A percentile compares a stretch with the other conserved stretches of the same genome.
phyloP scores from a whole-genome alignment of 2,113 vertebrate species.

The Cebidichthys violaceus region DNA sequence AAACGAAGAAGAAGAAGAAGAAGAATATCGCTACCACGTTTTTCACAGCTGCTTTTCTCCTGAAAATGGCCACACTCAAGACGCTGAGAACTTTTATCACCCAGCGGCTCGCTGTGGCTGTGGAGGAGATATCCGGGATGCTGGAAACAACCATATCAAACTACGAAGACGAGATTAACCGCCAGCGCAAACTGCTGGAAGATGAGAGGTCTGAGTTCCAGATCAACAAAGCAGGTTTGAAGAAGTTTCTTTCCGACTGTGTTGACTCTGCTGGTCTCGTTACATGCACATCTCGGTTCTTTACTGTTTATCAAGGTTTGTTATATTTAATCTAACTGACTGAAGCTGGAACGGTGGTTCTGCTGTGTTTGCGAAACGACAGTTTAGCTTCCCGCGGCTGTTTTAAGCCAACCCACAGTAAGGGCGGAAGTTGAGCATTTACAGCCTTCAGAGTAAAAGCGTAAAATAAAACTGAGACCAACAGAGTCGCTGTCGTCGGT shows the following conservation, averaged over 20 bases:
- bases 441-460: slow-evolving; percentile 8
- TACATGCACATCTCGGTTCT: not conserved
- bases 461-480: not conserved
- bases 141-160: slow-evolving; percentile 10
- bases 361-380: too few relatives aligned
- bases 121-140: slow-evolving; percentile 4
- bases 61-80: not conserved
- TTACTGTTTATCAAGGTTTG: not conserved
- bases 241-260: not conserved
- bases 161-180: slow-evolving; percentile 22
- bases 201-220: not conserved
- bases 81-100: not conserved
- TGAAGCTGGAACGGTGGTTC: not conserved
- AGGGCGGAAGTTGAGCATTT: not conserved
- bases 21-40: too few relatives aligned
- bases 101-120: not conserved
- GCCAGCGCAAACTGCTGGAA: slow-evolving; percentile 11
- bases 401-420: not conserved
- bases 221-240: not conserved
- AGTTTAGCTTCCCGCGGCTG: not conserved
- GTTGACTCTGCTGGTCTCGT: not conserved
- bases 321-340: not conserved
- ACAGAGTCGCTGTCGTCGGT: not conserved
- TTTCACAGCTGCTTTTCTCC: too few relatives aligned
- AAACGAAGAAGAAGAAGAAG: too few relatives aligned